Evolutionary conservation across 1,140 invertebrate species (phyloP).

Genomic region (Brachionus paranguensis): DNA sequence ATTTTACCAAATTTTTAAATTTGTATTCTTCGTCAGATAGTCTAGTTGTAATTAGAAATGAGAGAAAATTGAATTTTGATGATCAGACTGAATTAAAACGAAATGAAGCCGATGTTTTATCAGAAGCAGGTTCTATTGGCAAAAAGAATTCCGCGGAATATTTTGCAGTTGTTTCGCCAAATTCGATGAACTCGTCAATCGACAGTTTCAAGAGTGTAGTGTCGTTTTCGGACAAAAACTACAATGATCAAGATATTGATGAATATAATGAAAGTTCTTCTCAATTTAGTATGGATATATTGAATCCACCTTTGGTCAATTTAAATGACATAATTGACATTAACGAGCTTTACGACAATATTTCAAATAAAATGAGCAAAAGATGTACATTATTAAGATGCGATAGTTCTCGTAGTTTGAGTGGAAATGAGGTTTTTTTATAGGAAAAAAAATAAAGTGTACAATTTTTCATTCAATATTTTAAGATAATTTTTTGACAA

Average conservation of each 20-base stretch:
- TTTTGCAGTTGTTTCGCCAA: neutral
- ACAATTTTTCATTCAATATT: neutral
- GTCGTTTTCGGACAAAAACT: neutral
- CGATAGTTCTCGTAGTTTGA: neutral
- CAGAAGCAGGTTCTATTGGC: neutral
- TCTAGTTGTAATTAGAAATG: neutral
- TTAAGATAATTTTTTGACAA: neutral
- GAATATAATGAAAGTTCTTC: neutral
- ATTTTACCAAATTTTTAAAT: constrained; percentile 14
- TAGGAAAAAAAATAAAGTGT: neutral
- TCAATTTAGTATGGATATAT: neutral
- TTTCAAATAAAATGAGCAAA: neutral
- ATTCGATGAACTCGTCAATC: neutral
- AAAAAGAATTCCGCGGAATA: neutral
- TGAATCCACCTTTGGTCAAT: neutral
- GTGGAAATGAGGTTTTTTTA: neutral
- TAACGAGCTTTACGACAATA: constrained; percentile 5
- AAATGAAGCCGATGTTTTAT: neutral
- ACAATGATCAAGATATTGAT: neutral
- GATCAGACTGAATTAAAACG: neutral
- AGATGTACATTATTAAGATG: neutral
- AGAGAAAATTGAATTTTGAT: neutral
- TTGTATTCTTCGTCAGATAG: neutral
- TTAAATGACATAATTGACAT: neutral
- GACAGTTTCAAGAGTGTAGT: neutral